Evolutionary conservation across 2,888 invertebrate genomes (phyloP).

Genomic region (Ectemnius cavifrons): DNA sequence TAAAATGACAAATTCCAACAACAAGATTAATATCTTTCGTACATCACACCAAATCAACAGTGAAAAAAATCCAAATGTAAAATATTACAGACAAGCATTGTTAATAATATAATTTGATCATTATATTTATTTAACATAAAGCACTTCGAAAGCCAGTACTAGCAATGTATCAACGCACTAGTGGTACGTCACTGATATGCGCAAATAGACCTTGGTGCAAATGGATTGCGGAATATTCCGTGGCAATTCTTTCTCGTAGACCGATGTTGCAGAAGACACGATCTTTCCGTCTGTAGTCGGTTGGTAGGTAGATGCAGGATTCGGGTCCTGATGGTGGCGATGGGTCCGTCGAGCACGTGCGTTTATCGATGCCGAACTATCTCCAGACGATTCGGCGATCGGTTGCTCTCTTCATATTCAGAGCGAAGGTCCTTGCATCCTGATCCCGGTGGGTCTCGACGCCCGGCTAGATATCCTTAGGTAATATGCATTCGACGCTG

Average conservation of each 20-base stretch:
- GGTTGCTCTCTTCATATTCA: constrained; percentile 62
- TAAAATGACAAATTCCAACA: no score
- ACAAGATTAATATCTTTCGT: no score
- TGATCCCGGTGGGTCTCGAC: constrained; percentile 47
- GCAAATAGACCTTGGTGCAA: no score
- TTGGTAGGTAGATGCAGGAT: constrained; percentile 46
- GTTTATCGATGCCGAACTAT: constrained; percentile 62
- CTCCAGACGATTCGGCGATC: constrained; percentile 68
- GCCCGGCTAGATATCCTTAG: constrained; percentile 61
- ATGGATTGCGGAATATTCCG: constrained; percentile 35
- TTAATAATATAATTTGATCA: no score
- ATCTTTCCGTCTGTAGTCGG: not conserved
- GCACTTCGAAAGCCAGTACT: not conserved
- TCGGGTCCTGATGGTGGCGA: constrained; percentile 53
- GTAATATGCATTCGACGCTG: constrained; percentile 65
- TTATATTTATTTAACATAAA: no score
- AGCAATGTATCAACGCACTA: constrained; percentile 20
- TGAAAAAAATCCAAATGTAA: no score
- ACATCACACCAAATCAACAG: no score
- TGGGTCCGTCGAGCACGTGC: not conserved
- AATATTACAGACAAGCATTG: no score
- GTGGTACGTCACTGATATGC: constrained; percentile 16
- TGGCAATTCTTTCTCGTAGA: constrained; percentile 23
- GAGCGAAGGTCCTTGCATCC: constrained; percentile 66
- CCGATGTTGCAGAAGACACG: constrained; percentile 8